These are phyloP conservation scores for Monochamus saltuarius DNA, from an alignment of 1,140 invertebrate species.

Conservation along the genomic window DNA sequence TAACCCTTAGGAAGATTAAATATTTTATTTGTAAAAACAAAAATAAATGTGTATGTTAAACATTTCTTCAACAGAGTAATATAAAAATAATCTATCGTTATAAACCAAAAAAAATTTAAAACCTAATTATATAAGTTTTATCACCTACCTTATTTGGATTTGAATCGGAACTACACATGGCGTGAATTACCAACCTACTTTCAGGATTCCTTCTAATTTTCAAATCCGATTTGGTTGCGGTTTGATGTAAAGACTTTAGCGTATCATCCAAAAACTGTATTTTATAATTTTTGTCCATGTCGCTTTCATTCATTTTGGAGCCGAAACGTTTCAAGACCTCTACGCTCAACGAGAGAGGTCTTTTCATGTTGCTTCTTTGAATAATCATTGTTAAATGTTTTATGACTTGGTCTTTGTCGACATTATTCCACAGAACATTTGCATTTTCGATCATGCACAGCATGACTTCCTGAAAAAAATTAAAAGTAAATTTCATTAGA, in stretches of 20 bases:
- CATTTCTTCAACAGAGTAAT: too few species aligned
- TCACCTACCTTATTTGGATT: constrained; percentile 27
- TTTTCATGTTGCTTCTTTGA: constrained; percentile 34
- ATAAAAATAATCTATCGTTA: too few species aligned
- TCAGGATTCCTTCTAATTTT: constrained; percentile 37
- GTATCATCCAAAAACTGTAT: constrained; percentile 27
- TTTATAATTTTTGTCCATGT: constrained; percentile 21
- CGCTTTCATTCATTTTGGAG: constrained; percentile 17
- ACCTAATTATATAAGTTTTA: not conserved
- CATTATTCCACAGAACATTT: constrained; percentile 1
- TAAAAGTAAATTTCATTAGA: not conserved
- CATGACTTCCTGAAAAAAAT: constrained; percentile 23
- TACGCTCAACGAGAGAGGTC: constrained; percentile 26
- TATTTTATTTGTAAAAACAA: too few species aligned
- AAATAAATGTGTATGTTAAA: too few species aligned
- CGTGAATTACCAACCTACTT: constrained; percentile 34
- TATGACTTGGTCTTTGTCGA: constrained; percentile 18
- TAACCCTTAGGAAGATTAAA: not conserved
- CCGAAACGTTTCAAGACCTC: constrained; percentile 20
- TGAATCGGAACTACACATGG: constrained; percentile 29
- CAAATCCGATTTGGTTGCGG: constrained; percentile 17
- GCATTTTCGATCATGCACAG: constrained; percentile 19
- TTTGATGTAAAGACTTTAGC: constrained; percentile 18
- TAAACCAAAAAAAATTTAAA: too few species aligned
- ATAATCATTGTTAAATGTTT: constrained; percentile 29